Conservation (phyloP, 1,140 invertebrate species). For the Calliphora vicina region DNA sequence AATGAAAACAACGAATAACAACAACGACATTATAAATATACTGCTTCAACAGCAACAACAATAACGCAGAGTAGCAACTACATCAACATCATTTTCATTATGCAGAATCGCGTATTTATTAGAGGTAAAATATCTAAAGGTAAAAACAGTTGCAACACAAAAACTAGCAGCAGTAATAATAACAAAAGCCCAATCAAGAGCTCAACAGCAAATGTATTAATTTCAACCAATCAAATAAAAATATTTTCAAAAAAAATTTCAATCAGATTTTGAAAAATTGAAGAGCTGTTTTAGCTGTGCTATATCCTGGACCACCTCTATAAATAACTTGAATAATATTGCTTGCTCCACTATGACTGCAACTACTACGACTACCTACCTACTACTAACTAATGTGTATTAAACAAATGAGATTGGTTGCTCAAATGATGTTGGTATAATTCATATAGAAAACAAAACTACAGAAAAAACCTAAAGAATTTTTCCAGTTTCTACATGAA, state of each 20-base stretch:
- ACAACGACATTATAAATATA: not conserved
- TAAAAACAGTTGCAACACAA: not conserved
- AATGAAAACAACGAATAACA: not conserved
- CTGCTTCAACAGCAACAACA: not conserved
- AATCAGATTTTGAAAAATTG: too few relatives aligned
- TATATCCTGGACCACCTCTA: not conserved
- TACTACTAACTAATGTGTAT: not conserved
- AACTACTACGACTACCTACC: not conserved
- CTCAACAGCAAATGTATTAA: too few relatives aligned
- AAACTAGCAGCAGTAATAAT: not conserved
- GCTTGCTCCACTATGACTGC: not conserved
- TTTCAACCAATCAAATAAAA: too few relatives aligned
- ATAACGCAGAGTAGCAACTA: not conserved
- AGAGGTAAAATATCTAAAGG: not conserved
- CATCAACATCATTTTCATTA: conserved; percentile 1
- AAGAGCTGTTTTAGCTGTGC: too few relatives aligned
- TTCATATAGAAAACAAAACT: too few relatives aligned
- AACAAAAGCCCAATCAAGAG: too few relatives aligned
- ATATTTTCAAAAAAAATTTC: too few relatives aligned
- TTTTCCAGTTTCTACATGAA: not conserved
- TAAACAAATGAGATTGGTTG: not conserved
- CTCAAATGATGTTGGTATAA: not conserved
- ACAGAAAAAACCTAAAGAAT: not conserved
- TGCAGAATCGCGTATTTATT: conserved; percentile 25
- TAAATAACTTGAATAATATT: not conserved